phyloP scores from a whole-genome alignment of 2,113 vertebrate genomes.

The Bos javanicus region DNA sequence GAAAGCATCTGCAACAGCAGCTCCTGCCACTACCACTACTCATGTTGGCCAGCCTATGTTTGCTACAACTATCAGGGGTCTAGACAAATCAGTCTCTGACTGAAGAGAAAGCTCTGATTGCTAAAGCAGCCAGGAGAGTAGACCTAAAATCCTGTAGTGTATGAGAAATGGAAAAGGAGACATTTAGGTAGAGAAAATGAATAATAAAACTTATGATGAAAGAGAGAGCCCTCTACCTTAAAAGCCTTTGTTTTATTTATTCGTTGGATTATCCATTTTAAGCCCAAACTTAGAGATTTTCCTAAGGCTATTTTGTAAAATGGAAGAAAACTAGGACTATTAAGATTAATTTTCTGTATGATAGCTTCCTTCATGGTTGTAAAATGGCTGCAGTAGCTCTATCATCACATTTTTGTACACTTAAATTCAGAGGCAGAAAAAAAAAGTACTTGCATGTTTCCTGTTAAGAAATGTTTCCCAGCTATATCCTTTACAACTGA shows the following conservation, averaged over 20 bases:
- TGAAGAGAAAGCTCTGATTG: neutral
- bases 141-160: neutral
- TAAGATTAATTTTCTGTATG: constrained; percentile 11
- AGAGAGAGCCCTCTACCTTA: neutral
- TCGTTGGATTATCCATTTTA: constrained; percentile 13
- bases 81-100: constrained; percentile 10
- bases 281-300: neutral
- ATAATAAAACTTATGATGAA: neutral
- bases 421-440: constrained; percentile 9
- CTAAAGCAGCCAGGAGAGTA: neutral
- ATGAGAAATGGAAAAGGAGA: constrained; percentile 4
- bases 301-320: constrained; percentile 12
- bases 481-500: neutral
- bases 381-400: neutral
- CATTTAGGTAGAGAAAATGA: neutral
- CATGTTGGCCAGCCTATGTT: neutral
- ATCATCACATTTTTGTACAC: neutral
- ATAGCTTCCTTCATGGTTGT: neutral
- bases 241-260: constrained; percentile 18
- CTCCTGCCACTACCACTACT: neutral
- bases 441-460: neutral
- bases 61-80: neutral
- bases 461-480: constrained; percentile 34
- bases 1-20: neutral
- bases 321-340: neutral